Evolutionary conservation across 2,797 vertebrate genomes (phyloP), one percentile per base, ranked within the genome.

Genomic region (Arrhamphus sclerolepis): DNA sequence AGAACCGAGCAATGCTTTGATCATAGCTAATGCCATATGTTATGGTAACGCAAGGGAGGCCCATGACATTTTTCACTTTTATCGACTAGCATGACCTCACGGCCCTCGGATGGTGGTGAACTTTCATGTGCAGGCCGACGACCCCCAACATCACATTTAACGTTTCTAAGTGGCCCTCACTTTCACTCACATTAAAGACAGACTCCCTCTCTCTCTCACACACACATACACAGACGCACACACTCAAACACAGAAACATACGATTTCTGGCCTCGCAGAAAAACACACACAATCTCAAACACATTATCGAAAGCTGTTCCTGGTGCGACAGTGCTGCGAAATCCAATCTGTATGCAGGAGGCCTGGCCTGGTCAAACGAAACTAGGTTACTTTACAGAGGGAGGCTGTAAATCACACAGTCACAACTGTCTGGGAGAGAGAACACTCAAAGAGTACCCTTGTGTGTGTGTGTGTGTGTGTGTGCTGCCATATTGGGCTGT

Each of bases 61-160:
- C 88, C 52, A 38, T 69, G 77, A 86, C 87, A 88, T 92, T 91
- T 90, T 89, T 92, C 89, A 91, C 85, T 91, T 91, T 91, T 91
- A 92, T 90, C 86, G 87, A 89, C 81, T 70, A 20, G 79, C 29
- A 62, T 84, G 86, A 87, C 88, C 84, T 62, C 40, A 22, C 62
- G 87, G 62, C 83, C 83, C 81, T 81, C 56, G 26, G 85, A 91
- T 78, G 81, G 85, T 62, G 69, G 86, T 85, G 87, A 89, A 88
- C 89, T 87, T 87, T 89, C 80, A 83, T 81, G 81, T 84, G 86
- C 74, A 42, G 82, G 78, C 72, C 68, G 34, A 51, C 76, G 77
- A 90, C 85, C 83, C 83, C 83, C 75, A 80, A 50, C 82, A 50
- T 80, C 77, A 88, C 88, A 66, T 89, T 89, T 85, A 87, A 77